Evolutionary conservation across 1,140 invertebrate genomes (phyloP), one percentile per base, ranked within the genome.

Genomic region (Diuraphis noxia): DNA sequence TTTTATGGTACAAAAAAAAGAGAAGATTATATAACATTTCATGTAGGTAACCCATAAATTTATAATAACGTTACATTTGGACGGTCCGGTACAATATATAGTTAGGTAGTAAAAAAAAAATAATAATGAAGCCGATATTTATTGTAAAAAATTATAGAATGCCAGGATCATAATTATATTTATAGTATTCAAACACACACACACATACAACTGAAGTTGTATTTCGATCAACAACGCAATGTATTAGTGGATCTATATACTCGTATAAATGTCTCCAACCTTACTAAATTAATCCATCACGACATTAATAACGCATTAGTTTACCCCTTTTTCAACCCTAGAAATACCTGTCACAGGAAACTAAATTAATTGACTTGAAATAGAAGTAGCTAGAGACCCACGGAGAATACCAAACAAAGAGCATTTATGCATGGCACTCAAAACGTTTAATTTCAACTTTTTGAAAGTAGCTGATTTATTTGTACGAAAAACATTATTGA

Each of bases 241-340:
- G 19, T 72, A 63, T 63, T 17, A 5, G 30, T 63, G 1, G n/a
- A 10, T 72, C 4, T 72, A 34, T 63, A 63, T 56, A 82, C 34
- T 38, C 38, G 7, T 41, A 38, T 63, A 40, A 72, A 88, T 88
- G 36, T 88, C 87, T 88, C 40, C 52, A 41, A 38, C 56, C 25
- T n/a, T 49, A 88, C 38, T 17, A 72, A 72, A 88, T 88, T 88
- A 88, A 88, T 72, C 36, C 87, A 88, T 72, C 87, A 72, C 40
- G 38, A 72, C 56, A 41, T 88, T 88, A 88, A 72, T 72, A 88
- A 88, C 52, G 52, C 87, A 88, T 63, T 88, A 46, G 52, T 88
- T 41, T 40, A 88, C 56, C 49, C 87, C 52, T 88, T 88, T 88
- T 72, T 88, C 34, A 13, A 56, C 86, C 86, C 36, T 36, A 25